phyloP scores from a whole-genome alignment of 2,888 invertebrate genomes.

The Pseudococcus jackbeardsleyi region DNA sequence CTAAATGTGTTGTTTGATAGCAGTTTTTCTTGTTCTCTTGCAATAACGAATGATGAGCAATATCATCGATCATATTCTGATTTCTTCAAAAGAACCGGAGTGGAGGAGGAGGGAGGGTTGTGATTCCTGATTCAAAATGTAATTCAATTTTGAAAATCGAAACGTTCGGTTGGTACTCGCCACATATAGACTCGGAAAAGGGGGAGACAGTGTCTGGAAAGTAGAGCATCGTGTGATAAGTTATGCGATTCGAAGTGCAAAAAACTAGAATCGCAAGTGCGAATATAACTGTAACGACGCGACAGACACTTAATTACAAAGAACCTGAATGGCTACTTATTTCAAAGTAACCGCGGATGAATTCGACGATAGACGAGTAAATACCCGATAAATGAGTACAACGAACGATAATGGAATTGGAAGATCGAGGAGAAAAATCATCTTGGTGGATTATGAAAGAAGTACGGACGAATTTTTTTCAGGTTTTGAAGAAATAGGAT shows the following conservation, averaged over 20 bases:
- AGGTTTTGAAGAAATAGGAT: too few relatives aligned
- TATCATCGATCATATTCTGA: too few relatives aligned
- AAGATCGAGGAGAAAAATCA: neutral
- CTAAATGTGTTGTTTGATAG: too few relatives aligned
- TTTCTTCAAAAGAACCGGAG: too few relatives aligned
- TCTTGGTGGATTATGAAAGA: too few relatives aligned
- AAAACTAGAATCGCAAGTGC: neutral
- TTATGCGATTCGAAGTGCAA: neutral
- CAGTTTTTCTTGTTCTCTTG: too few relatives aligned
- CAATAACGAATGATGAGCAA: too few relatives aligned
- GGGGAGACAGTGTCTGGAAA: neutral
- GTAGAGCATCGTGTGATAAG: neutral
- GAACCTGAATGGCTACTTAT: constrained; percentile 2
- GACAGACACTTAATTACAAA: neutral
- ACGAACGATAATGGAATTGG: constrained; percentile 6
- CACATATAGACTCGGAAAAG: neutral
- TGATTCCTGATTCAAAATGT: neutral
- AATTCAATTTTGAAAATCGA: neutral
- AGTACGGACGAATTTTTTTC: too few relatives aligned
- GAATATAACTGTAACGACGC: neutral
- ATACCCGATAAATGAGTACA: neutral
- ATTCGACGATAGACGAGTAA: neutral
- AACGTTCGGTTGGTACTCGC: neutral
- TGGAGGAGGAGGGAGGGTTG: too few relatives aligned
- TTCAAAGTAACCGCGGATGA: neutral